These are phyloP conservation scores for Gobiocypris rarus DNA, from an alignment of 2,113 vertebrate species.

Conservation along the genomic window DNA sequence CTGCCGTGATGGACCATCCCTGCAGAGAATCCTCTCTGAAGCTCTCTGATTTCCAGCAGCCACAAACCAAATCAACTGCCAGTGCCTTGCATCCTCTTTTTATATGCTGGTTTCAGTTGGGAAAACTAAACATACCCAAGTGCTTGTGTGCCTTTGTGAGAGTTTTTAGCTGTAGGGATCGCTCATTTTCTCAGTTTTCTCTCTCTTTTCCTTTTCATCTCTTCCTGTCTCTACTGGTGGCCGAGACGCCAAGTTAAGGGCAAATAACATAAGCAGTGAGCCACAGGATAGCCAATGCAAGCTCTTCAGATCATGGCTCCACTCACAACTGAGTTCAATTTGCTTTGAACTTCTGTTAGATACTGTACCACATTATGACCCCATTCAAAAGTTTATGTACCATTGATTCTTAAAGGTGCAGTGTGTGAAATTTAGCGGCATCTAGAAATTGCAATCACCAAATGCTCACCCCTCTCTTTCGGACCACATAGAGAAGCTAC, in stretches of 20 bases:
- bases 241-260: constrained; percentile 17
- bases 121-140: constrained; percentile 11
- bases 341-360: background rate
- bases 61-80: constrained; percentile 37
- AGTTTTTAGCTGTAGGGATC: constrained; percentile 15
- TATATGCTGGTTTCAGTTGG: constrained; percentile 24
- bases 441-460: too few relatives aligned
- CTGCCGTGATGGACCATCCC: constrained; percentile 34
- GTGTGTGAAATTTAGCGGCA: too few relatives aligned
- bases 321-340: background rate
- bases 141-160: constrained; percentile 1
- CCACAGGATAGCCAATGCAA: constrained; percentile 51
- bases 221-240: constrained; percentile 9
- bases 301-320: constrained; percentile 47
- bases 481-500: too few relatives aligned
- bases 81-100: constrained; percentile 22
- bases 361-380: background rate
- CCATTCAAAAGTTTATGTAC: too few relatives aligned
- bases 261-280: constrained; percentile 28
- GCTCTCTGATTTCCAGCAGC: constrained; percentile 6
- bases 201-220: background rate
- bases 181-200: background rate
- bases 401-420: too few relatives aligned
- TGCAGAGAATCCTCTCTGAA: constrained; percentile 22
- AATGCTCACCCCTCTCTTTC: too few relatives aligned